Evolutionary conservation across 2,888 invertebrate species (phyloP).

Genomic region (Erpobdella octoculata): DNA sequence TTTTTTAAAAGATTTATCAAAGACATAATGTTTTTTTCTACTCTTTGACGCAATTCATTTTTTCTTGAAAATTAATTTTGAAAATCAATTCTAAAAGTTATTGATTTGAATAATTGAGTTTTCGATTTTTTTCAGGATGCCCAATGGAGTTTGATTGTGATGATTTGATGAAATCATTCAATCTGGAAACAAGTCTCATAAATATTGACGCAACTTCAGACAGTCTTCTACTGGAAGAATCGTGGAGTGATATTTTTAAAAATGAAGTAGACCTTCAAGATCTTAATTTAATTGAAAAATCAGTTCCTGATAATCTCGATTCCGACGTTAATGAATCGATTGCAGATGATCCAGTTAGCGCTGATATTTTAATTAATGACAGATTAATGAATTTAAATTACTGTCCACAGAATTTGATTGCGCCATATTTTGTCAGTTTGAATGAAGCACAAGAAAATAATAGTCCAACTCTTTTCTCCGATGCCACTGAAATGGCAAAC

Average conservation of each 20-base stretch:
- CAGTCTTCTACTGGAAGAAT: constrained; percentile 14
- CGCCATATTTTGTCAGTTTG: not conserved
- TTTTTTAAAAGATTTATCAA: no score
- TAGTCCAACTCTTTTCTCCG: not conserved
- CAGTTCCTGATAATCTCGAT: not conserved
- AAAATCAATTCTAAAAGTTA: not conserved
- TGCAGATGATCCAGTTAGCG: not conserved
- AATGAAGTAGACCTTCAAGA: not conserved
- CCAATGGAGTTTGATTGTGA: constrained; percentile 11
- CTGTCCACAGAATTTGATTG: no score
- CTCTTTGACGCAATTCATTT: not conserved
- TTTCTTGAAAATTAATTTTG: not conserved
- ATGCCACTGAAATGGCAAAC: no score
- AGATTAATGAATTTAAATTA: no score
- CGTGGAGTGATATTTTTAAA: constrained; percentile 9
- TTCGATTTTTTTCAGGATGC: not conserved
- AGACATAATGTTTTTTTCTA: no score
- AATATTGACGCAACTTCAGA: not conserved
- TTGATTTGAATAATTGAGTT: not conserved
- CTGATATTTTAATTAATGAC: no score
- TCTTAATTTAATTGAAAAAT: not conserved
- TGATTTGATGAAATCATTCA: not conserved
- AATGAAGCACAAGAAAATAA: not conserved
- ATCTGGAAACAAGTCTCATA: not conserved
- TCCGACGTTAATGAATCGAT: not conserved